Evolutionary conservation across 2,113 vertebrate genomes (phyloP).

Genomic region (Leucosticte australis): DNA sequence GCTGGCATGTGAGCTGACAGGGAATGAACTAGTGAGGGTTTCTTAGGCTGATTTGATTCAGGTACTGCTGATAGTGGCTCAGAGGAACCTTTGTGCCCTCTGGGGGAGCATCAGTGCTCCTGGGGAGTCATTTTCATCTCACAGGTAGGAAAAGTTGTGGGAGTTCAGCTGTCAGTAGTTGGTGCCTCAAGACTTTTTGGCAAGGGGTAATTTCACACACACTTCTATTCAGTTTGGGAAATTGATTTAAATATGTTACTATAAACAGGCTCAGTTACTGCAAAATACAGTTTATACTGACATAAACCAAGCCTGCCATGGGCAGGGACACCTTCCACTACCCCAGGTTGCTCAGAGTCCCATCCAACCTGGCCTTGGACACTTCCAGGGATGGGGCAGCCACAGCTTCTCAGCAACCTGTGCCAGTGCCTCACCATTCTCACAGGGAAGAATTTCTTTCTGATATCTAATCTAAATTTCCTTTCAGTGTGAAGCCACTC

Average conservation of each 20-base stretch:
- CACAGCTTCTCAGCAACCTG: not conserved
- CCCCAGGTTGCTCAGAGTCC: fast-evolving
- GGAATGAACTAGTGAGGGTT: not conserved
- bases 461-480: fast-evolving
- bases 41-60: not conserved
- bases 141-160: not conserved
- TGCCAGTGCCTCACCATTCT: not conserved
- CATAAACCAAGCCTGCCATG: not conserved
- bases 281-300: not conserved
- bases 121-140: not conserved
- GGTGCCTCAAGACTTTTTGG: not conserved
- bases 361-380: fast-evolving
- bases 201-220: not conserved
- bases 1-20: not conserved
- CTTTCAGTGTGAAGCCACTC: not conserved
- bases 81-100: fast-evolving
- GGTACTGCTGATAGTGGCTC: not conserved
- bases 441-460: not conserved
- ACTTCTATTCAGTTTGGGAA: not conserved
- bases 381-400: not conserved
- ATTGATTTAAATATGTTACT: not conserved
- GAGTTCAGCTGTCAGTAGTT: not conserved
- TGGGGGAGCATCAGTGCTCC: not conserved
- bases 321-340: not conserved
- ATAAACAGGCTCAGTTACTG: not conserved